A percentile compares a stretch with the other conserved stretches of the same genome.
Evolutionary conservation across 2,888 invertebrate species (phyloP).

Genomic region (Catocala sponsa): DNA sequence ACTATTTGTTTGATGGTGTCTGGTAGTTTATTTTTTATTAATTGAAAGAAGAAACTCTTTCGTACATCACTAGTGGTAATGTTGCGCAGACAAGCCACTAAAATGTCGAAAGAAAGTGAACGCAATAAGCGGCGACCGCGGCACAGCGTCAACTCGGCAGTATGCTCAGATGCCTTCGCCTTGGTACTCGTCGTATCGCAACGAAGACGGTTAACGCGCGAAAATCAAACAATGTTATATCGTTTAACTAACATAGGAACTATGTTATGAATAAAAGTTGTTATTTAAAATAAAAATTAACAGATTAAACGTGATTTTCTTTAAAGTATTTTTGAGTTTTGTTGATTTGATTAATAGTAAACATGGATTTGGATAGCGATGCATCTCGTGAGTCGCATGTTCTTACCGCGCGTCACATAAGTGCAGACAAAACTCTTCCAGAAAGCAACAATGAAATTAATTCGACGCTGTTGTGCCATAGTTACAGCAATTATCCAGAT

Average conservation of each 20-base stretch:
- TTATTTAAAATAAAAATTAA: slow-evolving; percentile 12
- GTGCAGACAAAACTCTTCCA: slow-evolving; percentile 64
- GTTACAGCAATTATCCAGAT: slow-evolving; percentile 75
- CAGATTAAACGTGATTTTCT: slow-evolving; percentile 23
- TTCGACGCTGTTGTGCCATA: slow-evolving; percentile 75
- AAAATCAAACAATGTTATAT: slow-evolving; percentile 34
- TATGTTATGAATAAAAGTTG: slow-evolving; percentile 42
- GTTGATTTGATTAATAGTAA: slow-evolving; percentile 36
- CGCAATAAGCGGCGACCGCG: slow-evolving; percentile 60
- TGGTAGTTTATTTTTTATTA: not conserved
- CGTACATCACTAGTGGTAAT: slow-evolving; percentile 47
- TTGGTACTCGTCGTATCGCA: slow-evolving; percentile 53
- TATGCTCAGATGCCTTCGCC: slow-evolving; percentile 57
- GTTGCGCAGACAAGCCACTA: slow-evolving; percentile 72
- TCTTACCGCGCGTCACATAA: slow-evolving; percentile 72
- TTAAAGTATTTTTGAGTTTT: slow-evolving; percentile 15
- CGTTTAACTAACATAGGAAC: slow-evolving; percentile 9
- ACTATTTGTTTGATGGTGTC: slow-evolving; percentile 2
- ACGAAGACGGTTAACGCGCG: slow-evolving; percentile 49
- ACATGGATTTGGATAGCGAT: slow-evolving; percentile 75
- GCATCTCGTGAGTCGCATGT: slow-evolving; percentile 60
- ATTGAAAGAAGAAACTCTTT: not conserved
- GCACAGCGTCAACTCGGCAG: slow-evolving; percentile 53
- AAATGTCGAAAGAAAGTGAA: slow-evolving; percentile 87
- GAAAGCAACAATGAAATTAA: slow-evolving; percentile 71